Conservation (phyloP, 2,888 invertebrate genomes). For the Apamea anceps region DNA sequence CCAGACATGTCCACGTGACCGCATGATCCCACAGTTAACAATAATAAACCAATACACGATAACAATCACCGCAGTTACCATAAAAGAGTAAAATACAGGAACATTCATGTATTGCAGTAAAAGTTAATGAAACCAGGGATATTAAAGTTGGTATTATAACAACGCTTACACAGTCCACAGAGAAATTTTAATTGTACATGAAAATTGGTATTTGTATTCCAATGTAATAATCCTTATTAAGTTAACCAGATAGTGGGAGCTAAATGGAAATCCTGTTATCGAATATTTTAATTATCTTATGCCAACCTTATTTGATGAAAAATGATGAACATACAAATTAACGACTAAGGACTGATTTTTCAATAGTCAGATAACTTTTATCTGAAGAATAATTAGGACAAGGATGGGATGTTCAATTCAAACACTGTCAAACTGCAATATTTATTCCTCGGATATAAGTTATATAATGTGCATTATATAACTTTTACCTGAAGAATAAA, state of each 20-base stretch:
- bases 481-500: background rate
- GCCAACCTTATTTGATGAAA: background rate
- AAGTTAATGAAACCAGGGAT: constrained; percentile 35
- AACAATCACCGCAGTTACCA: constrained; percentile 16
- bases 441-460: too few species aligned
- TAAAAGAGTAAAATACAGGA: constrained; percentile 36
- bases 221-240: constrained; percentile 4
- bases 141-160: constrained; percentile 13
- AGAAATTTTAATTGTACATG: constrained; percentile 20
- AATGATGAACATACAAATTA: constrained; percentile 1
- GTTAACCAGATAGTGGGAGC: background rate
- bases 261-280: background rate
- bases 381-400: too few species aligned
- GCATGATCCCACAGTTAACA: constrained; percentile 10
- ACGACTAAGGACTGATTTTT: background rate
- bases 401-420: too few species aligned
- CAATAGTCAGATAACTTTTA: background rate
- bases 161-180: constrained; percentile 3
- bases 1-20: constrained; percentile 15
- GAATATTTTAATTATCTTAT: background rate
- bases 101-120: constrained; percentile 34
- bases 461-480: background rate
- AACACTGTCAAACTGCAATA: too few species aligned
- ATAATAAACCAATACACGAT: constrained; percentile 26
- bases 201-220: constrained; percentile 20